A percentile compares a stretch with the other conserved stretches of the same genome.
phyloP scores from a whole-genome alignment of 2,888 invertebrate species.

The Resseliella maxima region DNA sequence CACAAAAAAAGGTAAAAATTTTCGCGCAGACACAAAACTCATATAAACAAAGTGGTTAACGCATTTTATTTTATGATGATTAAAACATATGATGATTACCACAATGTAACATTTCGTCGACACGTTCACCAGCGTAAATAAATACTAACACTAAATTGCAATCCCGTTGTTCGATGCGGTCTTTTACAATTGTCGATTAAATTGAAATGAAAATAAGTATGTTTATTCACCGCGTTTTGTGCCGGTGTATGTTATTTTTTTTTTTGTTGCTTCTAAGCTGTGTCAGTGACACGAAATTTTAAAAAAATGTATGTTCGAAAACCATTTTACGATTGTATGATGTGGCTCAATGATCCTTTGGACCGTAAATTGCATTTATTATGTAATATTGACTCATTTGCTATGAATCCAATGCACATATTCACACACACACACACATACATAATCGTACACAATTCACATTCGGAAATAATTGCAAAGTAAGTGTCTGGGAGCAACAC shows the following conservation, averaged over 20 bases:
- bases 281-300: conserved; percentile 18
- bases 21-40: not conserved
- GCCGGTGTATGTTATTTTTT: not conserved
- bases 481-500: not conserved
- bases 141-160: not conserved
- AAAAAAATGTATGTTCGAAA: not conserved
- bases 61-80: conserved; percentile 36
- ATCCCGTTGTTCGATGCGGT: not conserved
- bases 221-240: not conserved
- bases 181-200: not conserved
- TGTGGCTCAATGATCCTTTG: not conserved
- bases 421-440: not conserved
- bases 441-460: not conserved
- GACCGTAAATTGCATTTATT: conserved; percentile 3
- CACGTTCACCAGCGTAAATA: not conserved
- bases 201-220: not conserved
- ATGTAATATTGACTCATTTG: not conserved
- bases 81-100: conserved; percentile 35
- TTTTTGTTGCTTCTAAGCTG: not conserved
- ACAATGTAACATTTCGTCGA: not conserved
- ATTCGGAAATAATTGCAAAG: not conserved
- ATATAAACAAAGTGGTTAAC: not conserved
- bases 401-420: too few relatives aligned
- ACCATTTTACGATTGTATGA: not conserved
- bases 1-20: not conserved